Evolutionary conservation across 2,113 vertebrate species (phyloP).

Genomic region (Mesoclemmys tuberculata): DNA sequence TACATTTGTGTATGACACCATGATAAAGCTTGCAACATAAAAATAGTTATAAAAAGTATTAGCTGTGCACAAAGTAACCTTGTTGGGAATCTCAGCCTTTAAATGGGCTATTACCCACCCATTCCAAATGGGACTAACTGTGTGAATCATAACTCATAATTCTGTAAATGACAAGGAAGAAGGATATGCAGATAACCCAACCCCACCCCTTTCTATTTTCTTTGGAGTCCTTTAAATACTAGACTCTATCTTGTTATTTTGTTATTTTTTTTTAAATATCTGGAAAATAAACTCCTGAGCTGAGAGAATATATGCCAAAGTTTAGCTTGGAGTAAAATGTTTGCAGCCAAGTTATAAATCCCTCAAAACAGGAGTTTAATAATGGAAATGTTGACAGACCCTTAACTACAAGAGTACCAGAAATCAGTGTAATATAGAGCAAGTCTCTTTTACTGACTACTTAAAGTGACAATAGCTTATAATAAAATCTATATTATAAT

Average conservation of each 20-base stretch:
- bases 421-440: background rate
- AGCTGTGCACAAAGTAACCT: background rate
- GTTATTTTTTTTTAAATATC: background rate
- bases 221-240: background rate
- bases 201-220: conserved; percentile 18
- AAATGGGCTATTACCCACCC: rapidly evolving
- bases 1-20: background rate
- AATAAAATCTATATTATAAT: conserved; percentile 38
- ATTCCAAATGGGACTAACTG: background rate
- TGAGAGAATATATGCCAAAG: background rate
- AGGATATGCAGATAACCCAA: background rate
- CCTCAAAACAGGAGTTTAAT: conserved; percentile 50
- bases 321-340: conserved; percentile 36
- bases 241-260: background rate
- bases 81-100: background rate
- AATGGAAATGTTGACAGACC: conserved; percentile 65
- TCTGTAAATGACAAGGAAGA: background rate
- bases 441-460: background rate
- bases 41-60: background rate
- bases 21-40: rapidly evolving
- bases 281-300: conserved; percentile 59
- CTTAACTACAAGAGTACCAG: background rate
- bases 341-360: conserved; percentile 31
- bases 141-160: background rate
- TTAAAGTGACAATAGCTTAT: conserved; percentile 20